Base-by-base conservation (phyloP, 2,113 vertebrate genomes). In the Thomomys bottae region DNA sequence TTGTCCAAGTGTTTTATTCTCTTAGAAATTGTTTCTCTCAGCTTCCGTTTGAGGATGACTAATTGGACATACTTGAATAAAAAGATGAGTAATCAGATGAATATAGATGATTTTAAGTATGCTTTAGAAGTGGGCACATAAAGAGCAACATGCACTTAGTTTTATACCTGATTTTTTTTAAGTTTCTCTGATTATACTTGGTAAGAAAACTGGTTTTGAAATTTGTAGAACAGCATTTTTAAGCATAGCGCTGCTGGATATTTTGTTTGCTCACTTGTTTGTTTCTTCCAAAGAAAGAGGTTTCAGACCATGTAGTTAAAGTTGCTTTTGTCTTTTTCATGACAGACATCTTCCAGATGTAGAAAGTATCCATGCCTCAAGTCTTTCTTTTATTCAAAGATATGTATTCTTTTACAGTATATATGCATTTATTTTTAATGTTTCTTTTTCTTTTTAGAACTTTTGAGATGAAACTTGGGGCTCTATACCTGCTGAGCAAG, bases 1-100 rank as follows among this genome's bases (percentile, higher is more conserved):
- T 97, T 97, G 95, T 96, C 95, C 91, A 94, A 95, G 92, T 96
- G 94, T 95, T 97, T 97, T 96, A 96, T 91, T 97, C 96, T 84
- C 91, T 93, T 97, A 96, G 95, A 97, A 97, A 91, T 91, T 87
- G 78, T 93, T 79, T 95, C 96, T 92, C 87, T 96, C 82, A 84
- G 86, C 93, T 97, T 87, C 91, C 96, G 96, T 97, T 96, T 95
- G 84, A 17, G 63, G 80, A 94, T 94, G 92, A 94, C 87, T 95
- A 95, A 92, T 97, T 95, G 95, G 92, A 95, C 92, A 72, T 21
- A 89, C 78, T 90, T 94, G 94, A 94, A 67, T 61, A 86, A 95
- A 92, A 93, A 95, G 94, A 93, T 93, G 91, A 95, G 81, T 73
- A 67, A 72, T 95, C 82, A 94, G 93, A 82, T 93, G 90, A 63